Evolutionary conservation across 2,888 invertebrate genomes (phyloP).

Genomic region (Carabus problematicus): DNA sequence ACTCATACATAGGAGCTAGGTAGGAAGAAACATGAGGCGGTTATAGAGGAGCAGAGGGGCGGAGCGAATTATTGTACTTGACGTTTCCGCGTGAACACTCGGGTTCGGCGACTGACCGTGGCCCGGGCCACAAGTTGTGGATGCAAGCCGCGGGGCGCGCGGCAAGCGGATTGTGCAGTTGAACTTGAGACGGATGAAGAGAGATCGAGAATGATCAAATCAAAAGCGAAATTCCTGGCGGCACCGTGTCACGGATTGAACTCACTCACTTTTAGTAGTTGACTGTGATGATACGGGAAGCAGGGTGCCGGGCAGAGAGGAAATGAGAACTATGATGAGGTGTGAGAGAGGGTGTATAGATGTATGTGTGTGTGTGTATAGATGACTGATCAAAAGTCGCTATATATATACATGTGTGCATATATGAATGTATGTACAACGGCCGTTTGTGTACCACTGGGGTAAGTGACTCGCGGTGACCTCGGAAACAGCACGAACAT

Average conservation of each 20-base stretch:
- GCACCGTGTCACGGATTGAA: slow-evolving; percentile 13
- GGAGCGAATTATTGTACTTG: slow-evolving; percentile 49
- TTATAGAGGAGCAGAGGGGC: background rate
- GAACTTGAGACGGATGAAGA: slow-evolving; percentile 20
- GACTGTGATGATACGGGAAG: too few species aligned
- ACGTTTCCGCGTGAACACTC: slow-evolving; percentile 48
- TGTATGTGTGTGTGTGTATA: background rate
- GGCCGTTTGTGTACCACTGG: slow-evolving; percentile 60
- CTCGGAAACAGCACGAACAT: slow-evolving; percentile 57
- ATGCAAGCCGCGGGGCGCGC: slow-evolving; percentile 11
- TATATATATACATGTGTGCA: too few species aligned
- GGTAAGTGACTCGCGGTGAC: slow-evolving; percentile 73
- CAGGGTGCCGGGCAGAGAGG: too few species aligned
- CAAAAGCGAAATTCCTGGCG: slow-evolving; percentile 34
- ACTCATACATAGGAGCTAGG: too few species aligned
- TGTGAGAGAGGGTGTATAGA: background rate
- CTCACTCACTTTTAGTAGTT: slow-evolving; percentile 30
- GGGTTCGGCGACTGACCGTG: slow-evolving; percentile 55
- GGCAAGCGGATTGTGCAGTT: background rate
- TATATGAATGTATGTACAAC: too few species aligned
- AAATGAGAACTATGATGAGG: background rate
- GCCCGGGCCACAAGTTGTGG: slow-evolving; percentile 29
- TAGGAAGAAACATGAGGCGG: background rate
- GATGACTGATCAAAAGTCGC: too few species aligned
- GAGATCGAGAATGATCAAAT: slow-evolving; percentile 7